Evolutionary conservation across 2,888 invertebrate species (phyloP), one percentile per base, ranked within the genome.

Genomic region (Spilosoma lubricipeda): DNA sequence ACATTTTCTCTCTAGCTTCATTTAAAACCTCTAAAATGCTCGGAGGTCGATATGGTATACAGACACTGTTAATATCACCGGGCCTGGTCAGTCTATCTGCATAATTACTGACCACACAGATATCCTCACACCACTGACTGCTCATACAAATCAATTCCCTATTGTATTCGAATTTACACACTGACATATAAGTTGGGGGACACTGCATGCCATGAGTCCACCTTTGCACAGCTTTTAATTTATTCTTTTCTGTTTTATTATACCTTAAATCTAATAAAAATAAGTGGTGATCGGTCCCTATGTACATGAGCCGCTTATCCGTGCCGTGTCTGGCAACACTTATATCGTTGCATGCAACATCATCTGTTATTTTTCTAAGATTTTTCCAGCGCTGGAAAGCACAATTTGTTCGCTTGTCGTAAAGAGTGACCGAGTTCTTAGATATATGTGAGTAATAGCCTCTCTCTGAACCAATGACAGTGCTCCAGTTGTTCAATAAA

Each of bases 171-270:
- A 93, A 93, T 73, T 89, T 86, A 39, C 90, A 88, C 33, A 93
- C 87, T 9, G 91, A 86, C 63, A 95, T 92, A 70, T 95, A 93
- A 1, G 96, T 90, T 0, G 96, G 96, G 7, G 93, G 86, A 76
- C 93, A 93, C 80, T 95, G 93, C 88, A 96, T 96, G 9, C 96
- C 96, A 80, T 97, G 97, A 0, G 95, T 96, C 96, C 96, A 97
- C 76, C 96, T 92, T 80, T 96, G 96, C 8, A 95, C 86, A 0
- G 94, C 86, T 79, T 88, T 90, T 0, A 91, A 82, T 67, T 90
- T 89, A 5, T 84, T 82, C 30, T 82, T 85, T 9, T 85, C 85
- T n/a, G 67, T 85, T 63, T 85, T 85, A 59, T 81, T 81, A 77
- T 87, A 91, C 20, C 95, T 85, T 77, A 94, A 79, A 79, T 96